Evolutionary conservation across 2,888 invertebrate genomes (phyloP).

Genomic region (Polydrusus tereticollis): DNA sequence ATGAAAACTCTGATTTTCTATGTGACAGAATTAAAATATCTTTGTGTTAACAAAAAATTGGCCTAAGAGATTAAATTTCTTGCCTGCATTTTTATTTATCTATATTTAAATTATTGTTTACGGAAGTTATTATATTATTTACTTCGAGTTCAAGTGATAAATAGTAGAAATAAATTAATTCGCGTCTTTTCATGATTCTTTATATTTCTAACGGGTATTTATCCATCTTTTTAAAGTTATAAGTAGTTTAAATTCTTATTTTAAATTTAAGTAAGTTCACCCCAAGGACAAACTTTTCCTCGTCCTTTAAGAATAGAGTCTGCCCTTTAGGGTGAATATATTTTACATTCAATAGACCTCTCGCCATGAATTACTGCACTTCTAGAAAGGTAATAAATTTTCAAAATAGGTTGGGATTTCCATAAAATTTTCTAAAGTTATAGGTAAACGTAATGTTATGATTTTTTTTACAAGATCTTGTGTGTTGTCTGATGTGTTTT

Average conservation of each 20-base stretch:
- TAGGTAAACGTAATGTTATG: no score
- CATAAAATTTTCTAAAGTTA: no score
- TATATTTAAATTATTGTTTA: no score
- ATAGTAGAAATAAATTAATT: no score
- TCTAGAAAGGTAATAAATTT: background rate
- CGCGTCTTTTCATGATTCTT: background rate
- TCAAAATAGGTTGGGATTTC: background rate
- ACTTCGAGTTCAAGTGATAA: no score
- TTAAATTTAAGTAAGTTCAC: slow-evolving; percentile 10
- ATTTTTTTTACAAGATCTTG: background rate
- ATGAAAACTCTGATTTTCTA: no score
- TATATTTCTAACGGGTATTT: background rate
- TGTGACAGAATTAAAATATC: no score
- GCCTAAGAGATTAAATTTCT: background rate
- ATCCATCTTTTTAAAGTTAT: background rate
- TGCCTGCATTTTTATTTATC: no score
- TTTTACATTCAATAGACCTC: slow-evolving; percentile 3
- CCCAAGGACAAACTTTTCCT: background rate
- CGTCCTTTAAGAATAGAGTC: slow-evolving; percentile 9
- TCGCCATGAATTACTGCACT: background rate
- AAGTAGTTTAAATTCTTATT: slow-evolving; percentile 4
- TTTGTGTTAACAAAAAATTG: background rate
- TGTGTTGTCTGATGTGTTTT: no score
- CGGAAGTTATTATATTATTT: no score
- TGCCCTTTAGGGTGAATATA: background rate